These are phyloP conservation scores for Isaurus tuberculatus DNA, from an alignment of 92 coral and sea anemone species.

Conservation along the genomic window DNA sequence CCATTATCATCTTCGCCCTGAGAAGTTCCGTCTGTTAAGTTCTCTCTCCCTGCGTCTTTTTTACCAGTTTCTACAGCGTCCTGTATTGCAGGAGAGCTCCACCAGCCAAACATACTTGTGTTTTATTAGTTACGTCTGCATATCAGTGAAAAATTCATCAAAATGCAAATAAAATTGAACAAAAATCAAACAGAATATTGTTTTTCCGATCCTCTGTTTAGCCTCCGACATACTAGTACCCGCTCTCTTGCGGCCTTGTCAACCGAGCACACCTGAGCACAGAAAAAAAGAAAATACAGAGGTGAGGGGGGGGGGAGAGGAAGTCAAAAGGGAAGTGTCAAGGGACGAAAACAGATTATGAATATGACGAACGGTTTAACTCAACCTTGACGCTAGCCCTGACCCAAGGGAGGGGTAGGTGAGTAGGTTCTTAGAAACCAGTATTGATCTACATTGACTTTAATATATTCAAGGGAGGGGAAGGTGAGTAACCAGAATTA, in stretches of 20 bases:
- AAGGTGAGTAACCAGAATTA: too few species aligned
- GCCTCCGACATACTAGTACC: conserved; percentile 14
- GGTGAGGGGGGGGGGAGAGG: too few species aligned
- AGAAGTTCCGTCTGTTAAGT: neutral
- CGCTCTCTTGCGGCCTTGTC: neutral
- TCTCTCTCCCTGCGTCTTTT: neutral
- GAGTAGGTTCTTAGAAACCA: too few species aligned
- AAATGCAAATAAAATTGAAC: neutral
- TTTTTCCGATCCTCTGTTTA: neutral
- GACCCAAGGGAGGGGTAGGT: too few species aligned
- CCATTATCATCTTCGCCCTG: conserved; percentile 3
- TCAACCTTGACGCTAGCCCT: too few species aligned
- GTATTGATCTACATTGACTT: too few species aligned
- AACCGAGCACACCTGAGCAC: neutral
- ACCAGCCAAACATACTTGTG: conserved; percentile 40
- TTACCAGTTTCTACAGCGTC: neutral
- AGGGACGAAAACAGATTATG: too few species aligned
- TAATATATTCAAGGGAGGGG: too few species aligned
- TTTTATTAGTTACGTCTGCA: conserved; percentile 13
- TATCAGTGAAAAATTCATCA: neutral
- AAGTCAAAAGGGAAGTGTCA: too few species aligned
- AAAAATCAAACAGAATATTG: neutral
- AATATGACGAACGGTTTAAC: too few species aligned
- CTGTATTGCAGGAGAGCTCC: conserved; percentile 25
- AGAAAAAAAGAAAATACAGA: too few species aligned